Evolutionary conservation across 2,888 invertebrate genomes (phyloP).

Genomic region (Galeopsomyia nigrocyanea): DNA sequence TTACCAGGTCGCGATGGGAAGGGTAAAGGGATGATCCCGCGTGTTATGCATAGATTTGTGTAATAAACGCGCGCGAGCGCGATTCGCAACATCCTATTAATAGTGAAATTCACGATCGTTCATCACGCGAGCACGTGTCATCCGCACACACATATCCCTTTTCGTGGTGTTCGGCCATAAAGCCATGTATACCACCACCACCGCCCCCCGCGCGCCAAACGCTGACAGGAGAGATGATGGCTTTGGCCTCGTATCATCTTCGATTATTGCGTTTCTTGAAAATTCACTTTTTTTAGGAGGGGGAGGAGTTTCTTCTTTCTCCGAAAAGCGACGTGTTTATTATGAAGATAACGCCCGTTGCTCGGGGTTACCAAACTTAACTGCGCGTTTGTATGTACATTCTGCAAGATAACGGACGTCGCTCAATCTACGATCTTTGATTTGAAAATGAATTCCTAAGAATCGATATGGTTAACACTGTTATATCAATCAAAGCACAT

Average conservation of each 20-base stretch:
- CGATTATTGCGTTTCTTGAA: slow-evolving; percentile 38
- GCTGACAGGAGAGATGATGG: background rate
- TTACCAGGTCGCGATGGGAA: background rate
- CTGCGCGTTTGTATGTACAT: too few species aligned
- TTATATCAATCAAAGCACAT: too few species aligned
- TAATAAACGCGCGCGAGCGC: slow-evolving; percentile 25
- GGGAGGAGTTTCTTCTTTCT: too few species aligned
- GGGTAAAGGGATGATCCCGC: slow-evolving; percentile 1
- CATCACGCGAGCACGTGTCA: slow-evolving; percentile 49
- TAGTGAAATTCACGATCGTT: slow-evolving; percentile 49
- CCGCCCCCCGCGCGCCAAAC: too few species aligned
- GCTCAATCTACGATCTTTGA: too few species aligned
- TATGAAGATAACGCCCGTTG: too few species aligned
- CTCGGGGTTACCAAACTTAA: too few species aligned
- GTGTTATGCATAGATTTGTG: slow-evolving; percentile 41
- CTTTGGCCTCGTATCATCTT: slow-evolving; percentile 17
- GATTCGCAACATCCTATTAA: slow-evolving; percentile 46
- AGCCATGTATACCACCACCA: too few species aligned
- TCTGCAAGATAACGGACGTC: too few species aligned
- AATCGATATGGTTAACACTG: too few species aligned
- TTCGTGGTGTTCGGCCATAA: slow-evolving; percentile 43
- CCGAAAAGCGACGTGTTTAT: too few species aligned
- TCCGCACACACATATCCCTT: slow-evolving; percentile 34
- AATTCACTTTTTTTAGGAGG: slow-evolving; percentile 30
- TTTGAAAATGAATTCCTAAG: too few species aligned